Evolutionary conservation across 2,113 vertebrate species (phyloP), one percentile per base, ranked within the genome.

Genomic region (Trachemys scripta): DNA sequence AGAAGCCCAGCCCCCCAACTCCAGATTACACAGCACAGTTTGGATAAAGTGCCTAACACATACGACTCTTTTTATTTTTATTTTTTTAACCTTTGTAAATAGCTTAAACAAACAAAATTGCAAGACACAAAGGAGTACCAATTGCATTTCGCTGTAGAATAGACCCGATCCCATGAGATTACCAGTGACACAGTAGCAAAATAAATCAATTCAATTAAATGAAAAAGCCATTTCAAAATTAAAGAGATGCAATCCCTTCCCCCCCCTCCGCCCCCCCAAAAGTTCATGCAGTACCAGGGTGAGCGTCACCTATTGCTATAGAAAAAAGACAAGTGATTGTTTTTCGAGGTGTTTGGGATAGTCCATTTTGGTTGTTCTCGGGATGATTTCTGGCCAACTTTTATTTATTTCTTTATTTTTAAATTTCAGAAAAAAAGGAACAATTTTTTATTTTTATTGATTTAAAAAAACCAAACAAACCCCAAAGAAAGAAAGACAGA

Each of bases 41-140:
- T 97, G 93, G 95, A 97, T 98, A 98, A 98, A 98, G 98, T 98
- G 98, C 97, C 97, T 95, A 97, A 98, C 96, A 98, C 94, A 96
- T 95, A 98, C 95, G 91, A 97, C 92, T 96, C 72, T 94, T 96
- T 45, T 87, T 65, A 92, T 72, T 38, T 85, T 75, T 81, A 62
- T 49, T 85, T 93, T 95, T 95, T 95, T n/a, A 96, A 78, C 8
- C 11, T 86, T 95, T 93, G 92, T 94, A 93, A 97, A 95, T 94
- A 97, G 94, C 93, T 97, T 93, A 89, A 97, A 97, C 95, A 97
- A 95, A 96, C 94, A 97, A 51, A 94, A 92, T 90, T 90, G 95
- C 95, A 97, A 97, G 92, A 98, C 95, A 96, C 95, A 96, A 95
- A 97, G 93, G 91, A 96, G 93, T 92, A 95, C 94, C 93, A 96